Evolutionary conservation across 2,797 vertebrate genomes (phyloP).

Genomic region (Acanthiza pusilla): DNA sequence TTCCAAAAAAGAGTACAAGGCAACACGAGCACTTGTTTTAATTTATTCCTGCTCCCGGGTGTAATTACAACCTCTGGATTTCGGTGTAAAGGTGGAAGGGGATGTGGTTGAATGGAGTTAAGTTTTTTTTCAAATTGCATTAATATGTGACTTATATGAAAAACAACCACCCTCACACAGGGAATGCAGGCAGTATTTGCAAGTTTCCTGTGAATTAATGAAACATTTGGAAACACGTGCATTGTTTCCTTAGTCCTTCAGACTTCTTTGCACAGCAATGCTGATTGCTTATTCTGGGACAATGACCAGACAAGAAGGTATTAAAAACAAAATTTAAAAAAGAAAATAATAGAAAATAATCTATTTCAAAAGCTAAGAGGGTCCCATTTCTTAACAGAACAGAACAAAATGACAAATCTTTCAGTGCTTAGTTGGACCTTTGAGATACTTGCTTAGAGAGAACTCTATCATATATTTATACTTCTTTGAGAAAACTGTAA

Average conservation of each 20-base stretch:
- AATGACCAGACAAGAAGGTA: background rate
- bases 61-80: slow-evolving; percentile 2
- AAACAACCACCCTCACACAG: background rate
- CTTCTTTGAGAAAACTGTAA: background rate
- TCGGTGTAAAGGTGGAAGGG: background rate
- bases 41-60: slow-evolving; percentile 2
- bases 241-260: slow-evolving; percentile 1
- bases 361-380: background rate
- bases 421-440: background rate
- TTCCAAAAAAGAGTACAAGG: background rate
- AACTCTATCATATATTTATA: background rate
- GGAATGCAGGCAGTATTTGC: background rate
- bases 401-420: background rate
- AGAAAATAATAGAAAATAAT: background rate
- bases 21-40: background rate
- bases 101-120: background rate
- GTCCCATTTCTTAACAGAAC: background rate
- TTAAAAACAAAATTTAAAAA: background rate
- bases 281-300: background rate
- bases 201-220: slow-evolving; percentile 29
- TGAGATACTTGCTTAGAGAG: background rate
- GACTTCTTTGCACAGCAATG: background rate
- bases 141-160: background rate
- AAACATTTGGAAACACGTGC: background rate
- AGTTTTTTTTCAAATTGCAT: background rate